Conservation (phyloP, 2,797 vertebrate genomes). For the Danio albolineatus region DNA sequence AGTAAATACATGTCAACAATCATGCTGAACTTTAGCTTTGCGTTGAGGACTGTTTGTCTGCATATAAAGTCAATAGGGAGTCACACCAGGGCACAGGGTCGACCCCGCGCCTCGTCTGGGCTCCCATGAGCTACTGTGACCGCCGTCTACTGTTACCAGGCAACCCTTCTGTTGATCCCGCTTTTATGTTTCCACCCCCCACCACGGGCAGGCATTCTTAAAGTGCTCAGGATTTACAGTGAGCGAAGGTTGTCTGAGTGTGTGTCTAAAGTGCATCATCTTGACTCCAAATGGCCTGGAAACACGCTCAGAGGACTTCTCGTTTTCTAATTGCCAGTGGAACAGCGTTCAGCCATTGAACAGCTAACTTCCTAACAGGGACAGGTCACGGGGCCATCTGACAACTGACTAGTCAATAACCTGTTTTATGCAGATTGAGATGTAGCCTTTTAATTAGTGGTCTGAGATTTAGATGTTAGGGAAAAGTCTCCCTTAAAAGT, state of each 20-base stretch:
- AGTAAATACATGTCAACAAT: neutral
- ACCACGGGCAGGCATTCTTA: slow-evolving; percentile 59
- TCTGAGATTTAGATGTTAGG: neutral
- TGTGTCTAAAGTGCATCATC: slow-evolving; percentile 35
- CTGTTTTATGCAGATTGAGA: neutral
- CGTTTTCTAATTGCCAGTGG: slow-evolving; percentile 14
- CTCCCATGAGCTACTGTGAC: slow-evolving; percentile 50
- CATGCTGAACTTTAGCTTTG: neutral
- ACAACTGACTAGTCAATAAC: neutral
- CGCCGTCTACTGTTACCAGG: slow-evolving; percentile 55
- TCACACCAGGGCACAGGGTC: slow-evolving; percentile 52
- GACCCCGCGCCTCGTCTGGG: slow-evolving; percentile 45
- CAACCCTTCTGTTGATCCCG: slow-evolving; percentile 57
- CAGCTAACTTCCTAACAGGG: neutral
- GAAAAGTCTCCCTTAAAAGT: neutral
- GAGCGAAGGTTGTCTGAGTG: slow-evolving; percentile 39
- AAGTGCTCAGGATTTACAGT: slow-evolving; percentile 64
- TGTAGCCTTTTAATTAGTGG: neutral
- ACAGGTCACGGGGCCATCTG: neutral
- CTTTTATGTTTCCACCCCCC: slow-evolving; percentile 48
- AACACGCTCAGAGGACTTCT: slow-evolving; percentile 1
- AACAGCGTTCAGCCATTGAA: neutral
- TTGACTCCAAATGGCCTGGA: slow-evolving; percentile 39
- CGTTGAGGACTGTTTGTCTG: neutral
- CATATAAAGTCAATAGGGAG: slow-evolving; percentile 28